Percentiles rank a stretch among this genome's conserved stretches.
Evolutionary conservation across 2,113 vertebrate genomes (phyloP).

Genomic region (Rhinolophus ferrumequinum): DNA sequence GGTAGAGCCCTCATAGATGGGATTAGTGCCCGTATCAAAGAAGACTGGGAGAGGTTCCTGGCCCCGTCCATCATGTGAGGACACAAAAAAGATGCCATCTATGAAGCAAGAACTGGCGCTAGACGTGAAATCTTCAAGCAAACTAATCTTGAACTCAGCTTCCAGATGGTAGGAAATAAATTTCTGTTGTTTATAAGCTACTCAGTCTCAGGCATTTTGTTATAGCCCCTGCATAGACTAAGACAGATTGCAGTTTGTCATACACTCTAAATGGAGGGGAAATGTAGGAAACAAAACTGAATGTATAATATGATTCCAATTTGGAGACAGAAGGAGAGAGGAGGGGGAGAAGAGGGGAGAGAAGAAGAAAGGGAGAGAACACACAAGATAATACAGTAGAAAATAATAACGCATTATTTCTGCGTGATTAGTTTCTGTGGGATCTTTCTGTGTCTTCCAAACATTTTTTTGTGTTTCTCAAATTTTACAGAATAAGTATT

Average conservation of each 20-base stretch:
- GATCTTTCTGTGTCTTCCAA: not conserved
- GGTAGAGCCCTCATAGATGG: not conserved
- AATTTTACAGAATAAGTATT: not conserved
- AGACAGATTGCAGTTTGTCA: not conserved
- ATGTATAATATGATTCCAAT: not conserved
- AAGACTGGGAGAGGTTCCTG: not conserved
- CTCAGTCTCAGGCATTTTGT: not conserved
- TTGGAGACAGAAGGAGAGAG: not conserved
- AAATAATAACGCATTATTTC: not conserved
- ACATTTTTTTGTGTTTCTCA: not conserved
- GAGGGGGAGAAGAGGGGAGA: not conserved
- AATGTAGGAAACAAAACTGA: not conserved
- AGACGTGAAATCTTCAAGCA: not conserved
- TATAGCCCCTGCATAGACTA: not conserved
- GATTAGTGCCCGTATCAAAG: not conserved
- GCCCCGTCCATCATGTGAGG: rapidly evolving
- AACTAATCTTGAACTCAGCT: not conserved
- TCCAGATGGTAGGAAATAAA: not conserved
- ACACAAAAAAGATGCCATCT: not conserved
- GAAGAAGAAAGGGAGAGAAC: not conserved
- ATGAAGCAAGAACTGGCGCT: not conserved
- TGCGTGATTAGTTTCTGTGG: not conserved
- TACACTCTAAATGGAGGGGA: not conserved
- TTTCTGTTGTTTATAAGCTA: not conserved
- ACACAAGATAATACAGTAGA: not conserved